Conservation (phyloP, 2,888 invertebrate species). For the Agriopis aurantiaria region DNA sequence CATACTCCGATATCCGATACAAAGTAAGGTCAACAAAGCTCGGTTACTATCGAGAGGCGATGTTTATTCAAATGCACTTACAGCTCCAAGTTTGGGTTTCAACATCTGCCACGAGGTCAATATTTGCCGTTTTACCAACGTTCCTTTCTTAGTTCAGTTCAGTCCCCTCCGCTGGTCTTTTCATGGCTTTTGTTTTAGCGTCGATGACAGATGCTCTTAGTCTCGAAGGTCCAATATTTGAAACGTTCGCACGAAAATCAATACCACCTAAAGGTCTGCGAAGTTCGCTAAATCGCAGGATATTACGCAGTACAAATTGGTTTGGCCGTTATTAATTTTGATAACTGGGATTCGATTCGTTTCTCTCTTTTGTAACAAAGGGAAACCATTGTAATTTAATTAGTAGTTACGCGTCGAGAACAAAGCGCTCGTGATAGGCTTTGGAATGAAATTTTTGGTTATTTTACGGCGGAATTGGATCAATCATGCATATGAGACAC, state of each 20-base stretch:
- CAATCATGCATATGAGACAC: constrained; percentile 23
- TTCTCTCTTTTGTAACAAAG: constrained; percentile 86
- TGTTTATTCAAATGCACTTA: constrained; percentile 85
- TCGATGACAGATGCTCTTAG: constrained; percentile 45
- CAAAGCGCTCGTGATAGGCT: constrained; percentile 64
- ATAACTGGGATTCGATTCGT: constrained; percentile 86
- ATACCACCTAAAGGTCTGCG: constrained; percentile 65
- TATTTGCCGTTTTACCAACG: constrained; percentile 78
- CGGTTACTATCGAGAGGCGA: constrained; percentile 76
- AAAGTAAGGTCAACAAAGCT: constrained; percentile 78
- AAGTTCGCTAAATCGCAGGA: constrained; percentile 75
- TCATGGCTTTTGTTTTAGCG: constrained; percentile 58
- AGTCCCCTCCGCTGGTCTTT: constrained; percentile 61
- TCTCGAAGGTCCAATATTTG: constrained; percentile 44
- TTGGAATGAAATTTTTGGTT: constrained; percentile 63
- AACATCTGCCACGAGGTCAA: constrained; percentile 85
- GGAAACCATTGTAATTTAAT: constrained; percentile 84
- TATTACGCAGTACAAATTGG: constrained; percentile 83
- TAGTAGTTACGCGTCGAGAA: constrained; percentile 71
- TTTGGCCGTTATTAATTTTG: constrained; percentile 85
- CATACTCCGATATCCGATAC: constrained; percentile 73
- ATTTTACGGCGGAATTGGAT: constrained; percentile 42
- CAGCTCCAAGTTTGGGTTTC: constrained; percentile 79
- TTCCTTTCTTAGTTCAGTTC: constrained; percentile 66
- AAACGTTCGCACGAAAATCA: constrained; percentile 63